Percentiles rank a stretch among this genome's conserved stretches.
Evolutionary conservation across 2,113 vertebrate genomes (phyloP).

Genomic region (Conger conger): DNA sequence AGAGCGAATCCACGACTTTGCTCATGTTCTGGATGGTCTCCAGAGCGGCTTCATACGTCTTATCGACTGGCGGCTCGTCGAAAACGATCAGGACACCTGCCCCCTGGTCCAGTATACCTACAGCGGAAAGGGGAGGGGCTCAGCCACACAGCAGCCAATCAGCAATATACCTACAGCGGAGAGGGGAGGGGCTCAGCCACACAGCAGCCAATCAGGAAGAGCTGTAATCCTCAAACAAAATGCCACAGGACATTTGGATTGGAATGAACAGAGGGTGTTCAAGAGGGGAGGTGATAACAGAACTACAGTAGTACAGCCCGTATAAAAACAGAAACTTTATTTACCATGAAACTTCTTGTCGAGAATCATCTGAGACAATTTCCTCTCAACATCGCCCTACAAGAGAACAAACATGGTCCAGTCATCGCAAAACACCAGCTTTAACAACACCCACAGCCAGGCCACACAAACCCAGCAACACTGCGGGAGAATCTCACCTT

Average conservation of each 20-base stretch:
- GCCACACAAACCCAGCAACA: not conserved
- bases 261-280: not conserved
- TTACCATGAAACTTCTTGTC: constrained; percentile 98
- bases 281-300: not conserved
- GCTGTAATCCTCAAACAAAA: not conserved
- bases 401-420: not conserved
- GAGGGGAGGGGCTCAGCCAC: not conserved
- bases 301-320: not conserved
- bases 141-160: too few species aligned
- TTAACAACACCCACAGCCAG: not conserved
- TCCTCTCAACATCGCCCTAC: constrained; percentile 94
- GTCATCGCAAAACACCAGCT: not conserved
- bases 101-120: constrained; percentile 98
- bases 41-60: constrained; percentile 95
- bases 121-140: not conserved
- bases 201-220: not conserved
- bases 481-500: constrained; percentile 73
- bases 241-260: not conserved
- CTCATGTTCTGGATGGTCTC: constrained; percentile 99
- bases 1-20: constrained; percentile 99
- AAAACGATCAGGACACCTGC: constrained; percentile 98
- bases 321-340: not conserved
- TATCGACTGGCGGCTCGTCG: constrained; percentile 97
- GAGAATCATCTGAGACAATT: constrained; percentile 98
- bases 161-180: constrained; percentile 80